Conservation (phyloP, 2,797 vertebrate species). For the Buceros bicornis region DNA sequence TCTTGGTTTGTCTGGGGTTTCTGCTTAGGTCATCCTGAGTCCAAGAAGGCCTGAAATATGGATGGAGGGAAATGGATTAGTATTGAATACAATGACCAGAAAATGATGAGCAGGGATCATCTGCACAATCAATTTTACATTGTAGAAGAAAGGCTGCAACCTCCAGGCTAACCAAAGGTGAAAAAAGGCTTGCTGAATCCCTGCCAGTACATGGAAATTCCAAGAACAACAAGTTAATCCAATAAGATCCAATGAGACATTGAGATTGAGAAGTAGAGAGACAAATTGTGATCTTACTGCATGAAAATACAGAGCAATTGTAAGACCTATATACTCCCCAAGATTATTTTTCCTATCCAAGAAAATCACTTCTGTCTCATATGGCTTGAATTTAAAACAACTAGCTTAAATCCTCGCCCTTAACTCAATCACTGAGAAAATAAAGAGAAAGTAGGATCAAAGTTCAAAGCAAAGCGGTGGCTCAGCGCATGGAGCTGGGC, state of each 20-base stretch:
- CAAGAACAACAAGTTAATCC: slow-evolving; percentile 73
- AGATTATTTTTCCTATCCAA: slow-evolving; percentile 67
- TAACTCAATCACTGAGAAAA: slow-evolving; percentile 58
- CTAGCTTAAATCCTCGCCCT: slow-evolving; percentile 38
- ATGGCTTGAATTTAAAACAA: slow-evolving; percentile 72
- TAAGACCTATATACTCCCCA: slow-evolving; percentile 62
- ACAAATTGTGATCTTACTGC: slow-evolving; percentile 66
- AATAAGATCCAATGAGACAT: slow-evolving; percentile 64
- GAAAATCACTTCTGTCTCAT: slow-evolving; percentile 72
- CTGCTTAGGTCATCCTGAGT: not conserved
- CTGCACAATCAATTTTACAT: not conserved
- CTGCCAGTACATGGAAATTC: slow-evolving; percentile 57
- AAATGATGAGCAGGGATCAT: not conserved
- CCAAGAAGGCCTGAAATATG: not conserved
- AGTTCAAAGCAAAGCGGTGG: not conserved
- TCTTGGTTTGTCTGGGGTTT: not conserved
- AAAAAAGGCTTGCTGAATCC: slow-evolving; percentile 40
- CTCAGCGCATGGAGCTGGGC: not conserved
- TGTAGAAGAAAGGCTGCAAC: not conserved
- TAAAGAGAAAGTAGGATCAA: not conserved
- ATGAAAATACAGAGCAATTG: slow-evolving; percentile 66
- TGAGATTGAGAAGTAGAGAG: slow-evolving; percentile 61
- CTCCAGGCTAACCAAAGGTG: slow-evolving; percentile 36
- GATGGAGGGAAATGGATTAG: not conserved
- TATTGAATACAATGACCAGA: not conserved